phyloP scores from a whole-genome alignment of 2,797 vertebrate species.

The Enteromius unitaeniatus region DNA sequence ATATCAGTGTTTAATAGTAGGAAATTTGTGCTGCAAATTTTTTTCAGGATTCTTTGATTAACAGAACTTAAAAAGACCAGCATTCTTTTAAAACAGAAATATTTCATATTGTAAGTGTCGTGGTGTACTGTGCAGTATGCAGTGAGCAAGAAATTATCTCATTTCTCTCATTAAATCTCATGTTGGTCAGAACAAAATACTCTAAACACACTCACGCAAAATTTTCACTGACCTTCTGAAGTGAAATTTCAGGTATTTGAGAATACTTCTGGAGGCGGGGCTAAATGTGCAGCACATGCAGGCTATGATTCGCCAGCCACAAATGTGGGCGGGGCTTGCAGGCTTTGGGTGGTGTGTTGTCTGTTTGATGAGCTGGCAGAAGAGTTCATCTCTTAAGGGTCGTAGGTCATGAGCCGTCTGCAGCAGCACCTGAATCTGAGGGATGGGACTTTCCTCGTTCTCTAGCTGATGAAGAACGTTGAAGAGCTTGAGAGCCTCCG shows the following conservation, averaged over 20 bases:
- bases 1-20: neutral
- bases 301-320: constrained; percentile 90
- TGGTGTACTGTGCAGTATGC: neutral
- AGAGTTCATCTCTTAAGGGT: constrained; percentile 91
- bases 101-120: too few relatives aligned
- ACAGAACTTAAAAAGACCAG: too few relatives aligned
- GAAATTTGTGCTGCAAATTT: neutral
- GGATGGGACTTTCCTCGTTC: constrained; percentile 84
- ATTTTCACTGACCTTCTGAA: constrained; percentile 86
- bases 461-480: constrained; percentile 93
- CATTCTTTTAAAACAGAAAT: too few relatives aligned
- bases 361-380: constrained; percentile 97
- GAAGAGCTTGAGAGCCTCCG: constrained; percentile 94
- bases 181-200: neutral
- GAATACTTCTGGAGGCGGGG: constrained; percentile 85
- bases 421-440: constrained; percentile 91
- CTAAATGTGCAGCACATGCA: constrained; percentile 93
- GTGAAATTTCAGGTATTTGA: constrained; percentile 95
- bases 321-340: constrained; percentile 82
- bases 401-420: constrained; percentile 91
- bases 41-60: too few relatives aligned
- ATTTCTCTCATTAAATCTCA: neutral
- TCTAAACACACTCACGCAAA: neutral
- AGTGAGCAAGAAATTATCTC: neutral
- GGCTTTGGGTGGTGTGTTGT: constrained; percentile 87